A percentile compares a stretch with the other conserved stretches of the same genome.
phyloP scores from a whole-genome alignment of 2,797 vertebrate species.

The Anas bernieri region DNA sequence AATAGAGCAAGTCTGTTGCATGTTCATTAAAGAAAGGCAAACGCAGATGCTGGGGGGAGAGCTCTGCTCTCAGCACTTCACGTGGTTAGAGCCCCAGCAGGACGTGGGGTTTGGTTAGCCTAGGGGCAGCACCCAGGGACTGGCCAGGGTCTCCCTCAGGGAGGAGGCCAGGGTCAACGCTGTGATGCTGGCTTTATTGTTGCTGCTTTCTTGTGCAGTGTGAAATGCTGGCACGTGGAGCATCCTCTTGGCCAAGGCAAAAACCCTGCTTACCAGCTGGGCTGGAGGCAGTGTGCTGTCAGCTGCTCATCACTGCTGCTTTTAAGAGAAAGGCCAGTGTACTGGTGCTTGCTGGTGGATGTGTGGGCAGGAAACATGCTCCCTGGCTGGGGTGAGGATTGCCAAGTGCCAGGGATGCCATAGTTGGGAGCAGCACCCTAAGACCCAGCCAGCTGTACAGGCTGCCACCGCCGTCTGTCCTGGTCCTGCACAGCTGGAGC shows the following conservation, averaged over 20 bases:
- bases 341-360: not conserved
- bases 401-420: not conserved
- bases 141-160: not conserved
- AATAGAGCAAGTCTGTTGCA: not conserved
- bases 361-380: not conserved
- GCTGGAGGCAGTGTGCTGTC: not conserved
- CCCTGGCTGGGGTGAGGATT: not conserved
- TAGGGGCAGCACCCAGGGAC: not conserved
- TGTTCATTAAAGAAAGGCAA: not conserved
- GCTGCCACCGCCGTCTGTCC: not conserved
- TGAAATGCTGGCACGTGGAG: not conserved
- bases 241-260: not conserved
- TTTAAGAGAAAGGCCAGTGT: not conserved
- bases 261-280: not conserved
- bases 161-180: accelerated
- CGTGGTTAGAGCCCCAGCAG: not conserved
- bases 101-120: accelerated
- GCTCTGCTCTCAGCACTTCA: not conserved
- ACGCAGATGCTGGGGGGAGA: not conserved
- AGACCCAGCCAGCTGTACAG: not conserved
- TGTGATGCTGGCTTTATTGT: not conserved
- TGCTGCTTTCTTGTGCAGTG: not conserved
- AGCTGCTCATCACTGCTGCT: not conserved
- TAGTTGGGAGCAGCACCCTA: not conserved
- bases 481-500: not conserved